A percentile compares a stretch with the other conserved stretches of the same genome.
Conservation (phyloP, 1,140 invertebrate species). For the Drosophila oshimai region DNA sequence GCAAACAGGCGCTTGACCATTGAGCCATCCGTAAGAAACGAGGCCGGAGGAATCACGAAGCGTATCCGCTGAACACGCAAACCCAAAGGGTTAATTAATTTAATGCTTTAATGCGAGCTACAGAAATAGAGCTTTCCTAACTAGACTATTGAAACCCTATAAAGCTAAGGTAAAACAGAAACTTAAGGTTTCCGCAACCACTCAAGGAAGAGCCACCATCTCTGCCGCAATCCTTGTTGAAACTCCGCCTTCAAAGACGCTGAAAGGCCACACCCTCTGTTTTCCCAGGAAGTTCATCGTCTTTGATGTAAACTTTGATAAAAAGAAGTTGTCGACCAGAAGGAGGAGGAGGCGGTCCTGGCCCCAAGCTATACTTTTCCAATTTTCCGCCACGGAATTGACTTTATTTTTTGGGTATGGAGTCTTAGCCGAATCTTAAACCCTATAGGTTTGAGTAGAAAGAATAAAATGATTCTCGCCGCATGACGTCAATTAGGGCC, state of each 20-base stretch:
- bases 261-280: slow-evolving; percentile 17
- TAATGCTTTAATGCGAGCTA: slow-evolving; percentile 41
- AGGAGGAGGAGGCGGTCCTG: slow-evolving; percentile 3
- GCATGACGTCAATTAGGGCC: slow-evolving; percentile 43
- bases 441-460: not conserved
- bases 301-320: slow-evolving; percentile 63
- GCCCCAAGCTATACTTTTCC: slow-evolving; percentile 62
- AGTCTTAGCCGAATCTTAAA: slow-evolving; percentile 8
- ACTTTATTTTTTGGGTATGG: slow-evolving; percentile 9
- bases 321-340: slow-evolving; percentile 18
- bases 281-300: slow-evolving; percentile 2
- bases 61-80: slow-evolving; percentile 74
- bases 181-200: not conserved
- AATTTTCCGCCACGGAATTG: slow-evolving; percentile 47
- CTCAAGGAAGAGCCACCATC: not conserved
- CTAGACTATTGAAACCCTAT: slow-evolving; percentile 32
- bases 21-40: not conserved
- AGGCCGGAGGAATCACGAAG: slow-evolving; percentile 22
- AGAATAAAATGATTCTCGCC: slow-evolving; percentile 18
- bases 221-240: not conserved
- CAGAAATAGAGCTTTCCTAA: slow-evolving; percentile 9
- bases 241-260: slow-evolving; percentile 44
- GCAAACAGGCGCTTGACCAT: slow-evolving; percentile 58
- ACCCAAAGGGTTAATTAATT: slow-evolving; percentile 73
- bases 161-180: not conserved